A percentile compares a stretch with the other conserved stretches of the same genome.
Evolutionary conservation across 2,797 vertebrate species (phyloP).

Genomic region (Hydrolagus colliei): DNA sequence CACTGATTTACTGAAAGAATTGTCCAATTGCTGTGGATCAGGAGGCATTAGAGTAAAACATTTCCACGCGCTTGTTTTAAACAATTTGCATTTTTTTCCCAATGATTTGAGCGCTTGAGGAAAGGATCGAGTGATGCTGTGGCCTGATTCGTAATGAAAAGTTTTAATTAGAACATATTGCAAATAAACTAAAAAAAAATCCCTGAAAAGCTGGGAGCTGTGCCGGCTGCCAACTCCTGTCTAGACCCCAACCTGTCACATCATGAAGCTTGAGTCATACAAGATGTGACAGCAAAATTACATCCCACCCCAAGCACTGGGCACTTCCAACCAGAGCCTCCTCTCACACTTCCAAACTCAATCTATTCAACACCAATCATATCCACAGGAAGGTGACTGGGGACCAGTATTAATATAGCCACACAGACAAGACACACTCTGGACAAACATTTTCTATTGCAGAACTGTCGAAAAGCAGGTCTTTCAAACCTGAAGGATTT

Average conservation of each 20-base stretch:
- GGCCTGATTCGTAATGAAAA: slow-evolving; percentile 2
- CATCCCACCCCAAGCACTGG: slow-evolving; percentile 32
- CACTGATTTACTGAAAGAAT: neutral
- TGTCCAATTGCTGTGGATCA: neutral
- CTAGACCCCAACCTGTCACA: slow-evolving; percentile 40
- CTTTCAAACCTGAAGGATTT: neutral
- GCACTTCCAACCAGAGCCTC: slow-evolving; percentile 35
- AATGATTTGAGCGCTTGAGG: neutral
- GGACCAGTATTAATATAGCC: slow-evolving; percentile 24
- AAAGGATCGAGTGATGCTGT: neutral
- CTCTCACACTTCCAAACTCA: slow-evolving; percentile 27
- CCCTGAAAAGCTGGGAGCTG: slow-evolving; percentile 36
- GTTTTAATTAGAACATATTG: slow-evolving; percentile 28
- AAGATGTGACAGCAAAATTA: slow-evolving; percentile 39
- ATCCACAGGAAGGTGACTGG: slow-evolving; percentile 24
- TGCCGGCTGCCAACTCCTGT: slow-evolving; percentile 33
- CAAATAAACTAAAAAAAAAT: slow-evolving; percentile 26
- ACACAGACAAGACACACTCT: neutral
- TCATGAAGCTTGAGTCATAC: slow-evolving; percentile 37
- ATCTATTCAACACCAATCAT: slow-evolving; percentile 25
- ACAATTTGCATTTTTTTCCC: neutral
- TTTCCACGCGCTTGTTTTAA: neutral
- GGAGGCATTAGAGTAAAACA: neutral
- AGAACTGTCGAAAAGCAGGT: neutral
- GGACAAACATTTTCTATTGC: neutral